Evolutionary conservation across 1,140 invertebrate genomes (phyloP), one percentile per base, ranked within the genome.

Genomic region (Parasteatoda tepidariorum): DNA sequence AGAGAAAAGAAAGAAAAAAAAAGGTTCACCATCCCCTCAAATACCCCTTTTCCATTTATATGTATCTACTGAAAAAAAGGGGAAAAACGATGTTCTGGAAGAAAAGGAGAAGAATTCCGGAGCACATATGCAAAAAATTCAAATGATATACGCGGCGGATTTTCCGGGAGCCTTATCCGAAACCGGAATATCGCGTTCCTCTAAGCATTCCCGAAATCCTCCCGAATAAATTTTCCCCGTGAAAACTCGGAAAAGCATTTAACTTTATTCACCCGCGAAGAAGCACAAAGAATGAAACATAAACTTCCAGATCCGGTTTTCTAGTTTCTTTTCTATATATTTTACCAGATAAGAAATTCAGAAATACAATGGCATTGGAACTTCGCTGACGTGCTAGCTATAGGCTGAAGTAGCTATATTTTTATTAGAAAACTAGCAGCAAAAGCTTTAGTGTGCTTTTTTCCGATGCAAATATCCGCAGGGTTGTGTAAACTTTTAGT

Each of bases 111-210:
- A 31, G 15, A 66, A 34, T 33, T 31, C 62, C 62, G 18, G 30
- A 31, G 22, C 15, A 11, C 9, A 41, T 33, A 74, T 59, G 55
- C 54, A 74, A 34, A 33, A 74, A 75, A 75, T 62, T 62, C 57
- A 75, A 75, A 75, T 75, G 31, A 75, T 75, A 75, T 75, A 75
- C 57, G 57, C 33, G 9, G 7, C 55, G 18, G 73, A 75, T 75
- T 73, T 75, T 75, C 73, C 34, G 22, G 55, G 22, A 41, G 73
- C 73, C 57, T 75, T 62, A 75, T 61, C 73, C 57, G 34, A 75
- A 75, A 75, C 73, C 73, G 59, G 55, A 75, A 75, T 75, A 75
- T 75, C 73, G 55, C 73, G 33, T 75, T 75, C 33, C 73, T 75
- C 33, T 62, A 75, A 75, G 33, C 70, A 73, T 62, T 75, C 57